Evolutionary conservation across 2,797 vertebrate genomes (phyloP).

Genomic region (Sternotherus odoratus): DNA sequence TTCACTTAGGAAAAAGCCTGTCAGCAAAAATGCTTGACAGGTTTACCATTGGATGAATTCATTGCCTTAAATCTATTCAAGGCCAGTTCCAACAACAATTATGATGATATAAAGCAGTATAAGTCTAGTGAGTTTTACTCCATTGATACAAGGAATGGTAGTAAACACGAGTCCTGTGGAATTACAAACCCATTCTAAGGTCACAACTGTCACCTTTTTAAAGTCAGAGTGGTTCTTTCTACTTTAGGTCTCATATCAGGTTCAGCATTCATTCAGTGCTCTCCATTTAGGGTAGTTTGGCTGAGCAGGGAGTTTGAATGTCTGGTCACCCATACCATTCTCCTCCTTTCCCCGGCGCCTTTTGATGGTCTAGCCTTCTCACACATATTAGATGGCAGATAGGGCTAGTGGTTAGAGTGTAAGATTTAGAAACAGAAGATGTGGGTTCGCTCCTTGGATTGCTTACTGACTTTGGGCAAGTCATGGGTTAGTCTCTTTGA

Average conservation of each 20-base stretch:
- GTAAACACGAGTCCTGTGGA: not conserved
- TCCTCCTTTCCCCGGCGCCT: not conserved
- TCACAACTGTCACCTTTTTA: not conserved
- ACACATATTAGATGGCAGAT: not conserved
- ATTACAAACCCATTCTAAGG: not conserved
- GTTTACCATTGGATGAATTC: slow-evolving; percentile 55
- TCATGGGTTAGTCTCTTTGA: not conserved
- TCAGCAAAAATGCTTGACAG: slow-evolving; percentile 29
- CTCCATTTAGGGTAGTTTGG: not conserved
- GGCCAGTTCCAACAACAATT: slow-evolving; percentile 53
- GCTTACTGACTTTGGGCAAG: not conserved
- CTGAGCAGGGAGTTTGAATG: not conserved
- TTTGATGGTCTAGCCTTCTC: not conserved
- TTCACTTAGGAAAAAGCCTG: slow-evolving; percentile 46
- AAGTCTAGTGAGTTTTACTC: slow-evolving; percentile 1
- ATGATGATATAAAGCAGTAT: slow-evolving; percentile 16
- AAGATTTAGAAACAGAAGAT: not conserved
- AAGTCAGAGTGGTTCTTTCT: not conserved
- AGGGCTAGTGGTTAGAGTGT: not conserved
- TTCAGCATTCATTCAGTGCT: not conserved
- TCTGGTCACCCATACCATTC: not conserved
- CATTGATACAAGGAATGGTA: not conserved
- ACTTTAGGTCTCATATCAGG: not conserved
- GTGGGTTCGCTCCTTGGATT: not conserved
- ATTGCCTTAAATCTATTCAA: slow-evolving; percentile 49